Base-by-base conservation (phyloP, 2,888 invertebrate genomes). In the Rhodophaea formosa region DNA sequence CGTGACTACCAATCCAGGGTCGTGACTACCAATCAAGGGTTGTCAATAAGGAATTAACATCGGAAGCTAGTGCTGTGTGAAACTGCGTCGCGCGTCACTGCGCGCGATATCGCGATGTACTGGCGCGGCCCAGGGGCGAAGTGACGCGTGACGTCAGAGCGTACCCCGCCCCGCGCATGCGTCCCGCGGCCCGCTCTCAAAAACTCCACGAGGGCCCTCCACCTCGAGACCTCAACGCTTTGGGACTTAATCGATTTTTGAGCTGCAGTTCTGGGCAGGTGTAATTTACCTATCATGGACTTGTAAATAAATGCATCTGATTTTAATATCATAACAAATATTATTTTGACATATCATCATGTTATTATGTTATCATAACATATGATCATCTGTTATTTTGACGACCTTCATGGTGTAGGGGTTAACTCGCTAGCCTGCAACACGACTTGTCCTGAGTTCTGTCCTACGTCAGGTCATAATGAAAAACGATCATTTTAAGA, bases 221-320 rank as follows among this genome's bases (percentile, higher is more conserved):
- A 85, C 82, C 85, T 86, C 80, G 82, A 90, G 89, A 89, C 89
- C 88, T 87, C 86, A 88, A 85, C 78, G 84, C 88, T 89, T 84
- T 82, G 86, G 84, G 76, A 84, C 79, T 83, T 84, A 88, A 91
- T 91, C 90, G 90, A 91, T 91, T 88, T 90, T 88, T 83, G 83
- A 88, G 84, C 84, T 90, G 86, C 86, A 88, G 79, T 82, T 80
- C 75, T 72, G 77, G 77, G 81, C 83, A 86, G 87, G 86, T 88
- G 76, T 74, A 62, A 32, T 44, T 56, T 49, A 62, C 60, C 29
- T 52, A 32, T 39, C 35, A 1, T 2, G 35, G 3, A 10, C 8
- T 8, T 12, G 8, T 8, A 1, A 6, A 3, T 1, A 32, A 10
- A 35, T 35, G 35, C 10, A 35, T 35, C 35, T 10, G 3, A 35